A percentile compares a stretch with the other conserved stretches of the same genome.
Evolutionary conservation across 2,888 invertebrate genomes (phyloP).

Genomic region (Alsophila aescularia): DNA sequence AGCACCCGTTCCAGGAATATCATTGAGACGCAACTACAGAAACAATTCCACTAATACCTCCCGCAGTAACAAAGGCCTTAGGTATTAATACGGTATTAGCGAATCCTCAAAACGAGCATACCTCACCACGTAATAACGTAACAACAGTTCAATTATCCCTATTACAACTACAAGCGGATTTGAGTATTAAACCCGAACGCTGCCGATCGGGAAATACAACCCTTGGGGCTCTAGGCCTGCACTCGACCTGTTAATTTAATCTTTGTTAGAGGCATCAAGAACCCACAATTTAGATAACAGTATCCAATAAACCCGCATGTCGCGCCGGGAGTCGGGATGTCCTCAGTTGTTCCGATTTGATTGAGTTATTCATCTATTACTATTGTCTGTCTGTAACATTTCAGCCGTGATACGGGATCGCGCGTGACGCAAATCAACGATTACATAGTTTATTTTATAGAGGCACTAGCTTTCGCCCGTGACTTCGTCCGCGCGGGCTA

Average conservation of each 20-base stretch:
- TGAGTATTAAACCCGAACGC: constrained; percentile 59
- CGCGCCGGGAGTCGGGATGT: constrained; percentile 51
- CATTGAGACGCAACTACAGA: constrained; percentile 16
- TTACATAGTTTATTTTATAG: constrained; percentile 47
- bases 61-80: constrained; percentile 24
- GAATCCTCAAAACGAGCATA: constrained; percentile 31
- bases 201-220: constrained; percentile 65
- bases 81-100: constrained; percentile 29
- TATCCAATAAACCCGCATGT: constrained; percentile 75
- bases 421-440: constrained; percentile 51
- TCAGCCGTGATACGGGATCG: constrained; percentile 45
- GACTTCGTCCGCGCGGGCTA: too few species aligned
- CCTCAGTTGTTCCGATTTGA: constrained; percentile 70
- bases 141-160: constrained; percentile 71
- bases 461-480: too few species aligned
- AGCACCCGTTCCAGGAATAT: constrained; percentile 3
- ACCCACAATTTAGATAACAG: constrained; percentile 76
- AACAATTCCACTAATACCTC: constrained; percentile 27
- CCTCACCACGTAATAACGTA: constrained; percentile 41
- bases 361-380: constrained; percentile 73
- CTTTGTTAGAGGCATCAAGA: constrained; percentile 73
- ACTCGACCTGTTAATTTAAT: constrained; percentile 77
- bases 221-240: constrained; percentile 52
- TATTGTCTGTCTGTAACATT: constrained; percentile 51
- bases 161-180: constrained; percentile 71